Base-by-base conservation (phyloP, 2,888 invertebrate genomes). In the Coecobrya sp. region DNA sequence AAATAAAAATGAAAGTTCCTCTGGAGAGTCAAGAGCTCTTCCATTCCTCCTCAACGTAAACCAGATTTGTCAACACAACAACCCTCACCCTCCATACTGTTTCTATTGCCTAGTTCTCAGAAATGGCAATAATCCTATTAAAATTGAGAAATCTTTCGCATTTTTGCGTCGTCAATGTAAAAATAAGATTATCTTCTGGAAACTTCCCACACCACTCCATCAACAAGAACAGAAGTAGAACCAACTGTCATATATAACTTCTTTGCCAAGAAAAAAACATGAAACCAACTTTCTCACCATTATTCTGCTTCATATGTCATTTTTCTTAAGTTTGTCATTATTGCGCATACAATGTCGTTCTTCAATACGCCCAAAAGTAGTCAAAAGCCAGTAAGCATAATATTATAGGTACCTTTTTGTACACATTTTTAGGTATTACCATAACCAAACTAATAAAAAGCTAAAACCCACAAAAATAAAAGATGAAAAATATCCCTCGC, bases 111-210 rank as follows among this genome's bases (percentile, higher is more conserved):
- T 3, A 55, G 62, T 68, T 27, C n/a, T 25, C 68, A 68, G 30
- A 68, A 27, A 30, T 30, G 0, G 25, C 68, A 25, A 22, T 19
- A 55, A 19, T 62, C 62, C 62, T 19, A 62, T 10, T 11, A 59
- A 52, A 59, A 62, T 42, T 55, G 19, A 11, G 59, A 82, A 52
- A 30, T 68, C 4, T 68, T 16, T 19, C 68, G 68, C 68, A 68
- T 55, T 84, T 22, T 62, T 84, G 84, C 84, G 84, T 84, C 59
- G 55, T 36, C 59, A 42, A 27, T 30, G 7, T 36, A 52, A 82
- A 30, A 82, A 55, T 13, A 49, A 49, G 19, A 5, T n/a, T 62
- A 62, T 68, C 27, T 82, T 30, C 62, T 84, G 36, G 62, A 84
- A 62, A 62, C 62, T 27, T 62, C 59, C 62, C 62, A 59, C 84